phyloP scores from a whole-genome alignment of 2,113 vertebrate genomes.

The Acrocephalus kingi region DNA sequence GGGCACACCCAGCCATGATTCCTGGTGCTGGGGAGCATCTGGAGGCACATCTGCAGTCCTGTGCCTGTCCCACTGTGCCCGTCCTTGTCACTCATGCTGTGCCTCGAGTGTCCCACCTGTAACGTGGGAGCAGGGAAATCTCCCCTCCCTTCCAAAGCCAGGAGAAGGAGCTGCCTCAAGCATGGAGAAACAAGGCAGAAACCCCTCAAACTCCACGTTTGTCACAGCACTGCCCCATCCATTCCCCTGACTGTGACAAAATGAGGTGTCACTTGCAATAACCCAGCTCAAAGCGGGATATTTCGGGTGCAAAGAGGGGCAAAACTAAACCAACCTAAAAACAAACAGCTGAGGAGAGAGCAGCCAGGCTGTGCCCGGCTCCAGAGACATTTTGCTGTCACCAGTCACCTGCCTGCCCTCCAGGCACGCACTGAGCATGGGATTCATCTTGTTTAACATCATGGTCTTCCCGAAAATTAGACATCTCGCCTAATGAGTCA shows the following conservation, averaged over 20 bases:
- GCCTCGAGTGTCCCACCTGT: not conserved
- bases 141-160: not conserved
- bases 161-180: not conserved
- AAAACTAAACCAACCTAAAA: not conserved
- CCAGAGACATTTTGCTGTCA: not conserved
- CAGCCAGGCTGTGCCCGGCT: not conserved
- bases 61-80: not conserved
- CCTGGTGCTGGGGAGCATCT: not conserved
- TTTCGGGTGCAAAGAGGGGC: not conserved
- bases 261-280: fast-evolving
- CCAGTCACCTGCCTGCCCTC: constrained; percentile 20
- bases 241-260: not conserved
- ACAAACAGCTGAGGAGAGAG: not conserved
- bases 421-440: not conserved
- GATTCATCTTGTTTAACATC: constrained; percentile 49
- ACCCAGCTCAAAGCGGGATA: not conserved
- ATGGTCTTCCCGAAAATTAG: constrained; percentile 1
- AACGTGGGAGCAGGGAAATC: not conserved
- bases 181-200: fast-evolving
- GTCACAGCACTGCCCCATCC: not conserved
- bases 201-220: not conserved
- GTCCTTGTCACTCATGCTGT: not conserved
- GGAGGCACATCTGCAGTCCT: not conserved
- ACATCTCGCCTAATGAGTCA: constrained; percentile 1
- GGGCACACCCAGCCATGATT: not conserved